These are phyloP conservation scores for Mayetiola destructor DNA, from an alignment of 2,888 invertebrate genomes.

Conservation along the genomic window DNA sequence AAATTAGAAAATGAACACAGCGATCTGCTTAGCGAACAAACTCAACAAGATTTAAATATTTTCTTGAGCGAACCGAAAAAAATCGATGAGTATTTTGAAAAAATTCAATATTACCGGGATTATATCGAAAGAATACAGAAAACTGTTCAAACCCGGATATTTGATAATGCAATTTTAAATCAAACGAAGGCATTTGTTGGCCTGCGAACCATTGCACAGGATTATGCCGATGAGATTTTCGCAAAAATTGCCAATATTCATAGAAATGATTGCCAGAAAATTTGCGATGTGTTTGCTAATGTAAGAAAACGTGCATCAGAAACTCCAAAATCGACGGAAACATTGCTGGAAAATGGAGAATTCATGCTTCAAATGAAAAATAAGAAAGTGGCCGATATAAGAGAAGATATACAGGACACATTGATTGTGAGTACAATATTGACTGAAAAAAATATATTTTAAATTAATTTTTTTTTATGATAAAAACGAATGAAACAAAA, in stretches of 20 bases:
- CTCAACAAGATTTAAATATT: slow-evolving; percentile 35
- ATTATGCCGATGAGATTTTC: slow-evolving; percentile 47
- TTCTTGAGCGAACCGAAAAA: slow-evolving; percentile 40
- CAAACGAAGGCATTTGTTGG: slow-evolving; percentile 48
- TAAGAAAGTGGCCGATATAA: slow-evolving; percentile 50
- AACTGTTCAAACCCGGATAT: slow-evolving; percentile 52
- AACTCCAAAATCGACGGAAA: slow-evolving; percentile 63
- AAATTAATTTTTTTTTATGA: too few species aligned
- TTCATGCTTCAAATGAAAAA: slow-evolving; percentile 70
- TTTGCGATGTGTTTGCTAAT: slow-evolving; percentile 56
- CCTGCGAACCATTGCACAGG: slow-evolving; percentile 43
- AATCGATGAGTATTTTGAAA: slow-evolving; percentile 45
- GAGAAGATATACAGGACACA: slow-evolving; percentile 47
- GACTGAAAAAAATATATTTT: too few species aligned
- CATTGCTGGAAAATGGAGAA: slow-evolving; percentile 63
- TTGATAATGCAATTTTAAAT: slow-evolving; percentile 46
- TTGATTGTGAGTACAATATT: too few species aligned
- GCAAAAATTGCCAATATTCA: slow-evolving; percentile 47
- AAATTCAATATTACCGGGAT: slow-evolving; percentile 45
- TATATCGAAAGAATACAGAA: slow-evolving; percentile 46
- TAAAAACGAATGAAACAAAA: neutral
- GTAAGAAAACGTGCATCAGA: slow-evolving; percentile 53
- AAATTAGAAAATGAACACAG: slow-evolving; percentile 41
- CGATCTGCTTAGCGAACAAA: slow-evolving; percentile 40
- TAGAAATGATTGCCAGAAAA: slow-evolving; percentile 48